Evolutionary conservation across 1,140 invertebrate genomes (phyloP), one percentile per base, ranked within the genome.

Genomic region (Linepithema humile): DNA sequence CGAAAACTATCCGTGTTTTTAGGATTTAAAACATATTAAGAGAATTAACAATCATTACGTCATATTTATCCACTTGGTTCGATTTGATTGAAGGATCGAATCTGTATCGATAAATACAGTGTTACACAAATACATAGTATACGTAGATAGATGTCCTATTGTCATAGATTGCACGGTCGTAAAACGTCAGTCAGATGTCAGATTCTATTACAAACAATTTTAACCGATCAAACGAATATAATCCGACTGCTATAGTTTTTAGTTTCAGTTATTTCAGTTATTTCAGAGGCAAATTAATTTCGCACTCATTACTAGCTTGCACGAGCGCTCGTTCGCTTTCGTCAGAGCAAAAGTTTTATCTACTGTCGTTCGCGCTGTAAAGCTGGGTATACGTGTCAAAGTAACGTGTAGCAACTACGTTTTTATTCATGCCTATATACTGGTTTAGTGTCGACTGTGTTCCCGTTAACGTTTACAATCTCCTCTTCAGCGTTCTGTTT

Each of bases 221-320:
- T 12, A 67, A 20, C 75, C 9, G 17, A 20, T 12, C 55, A 17
- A 20, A 15, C 43, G 26, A 83, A 64, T 62, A 15, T 59, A 67
- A 62, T 53, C 53, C 48, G 50, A 60, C 60, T 43, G 62, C n/a
- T 83, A 12, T 43, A 45, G 50, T n/a, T n/a, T n/a, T n/a, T n/a
- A n/a, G n/a, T n/a, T n/a, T n/a, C n/a, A n/a, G n/a, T n/a, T n/a
- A n/a, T n/a, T n/a, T n/a, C n/a, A n/a, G n/a, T n/a, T n/a, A n/a
- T n/a, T n/a, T n/a, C n/a, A n/a, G n/a, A 12, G 40, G 53, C 60
- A 80, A 86, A 86, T 84, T 80, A 65, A 84, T 80, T 80, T 84
- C 9, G 43, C 32, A 40, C 26, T 77, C 65, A 35, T 72, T 59
- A 59, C 15, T 32, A 17, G 20, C 15, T 12, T 15, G 60, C 50